Base-by-base conservation (phyloP, 2,797 vertebrate species). In the Lophius americanus region DNA sequence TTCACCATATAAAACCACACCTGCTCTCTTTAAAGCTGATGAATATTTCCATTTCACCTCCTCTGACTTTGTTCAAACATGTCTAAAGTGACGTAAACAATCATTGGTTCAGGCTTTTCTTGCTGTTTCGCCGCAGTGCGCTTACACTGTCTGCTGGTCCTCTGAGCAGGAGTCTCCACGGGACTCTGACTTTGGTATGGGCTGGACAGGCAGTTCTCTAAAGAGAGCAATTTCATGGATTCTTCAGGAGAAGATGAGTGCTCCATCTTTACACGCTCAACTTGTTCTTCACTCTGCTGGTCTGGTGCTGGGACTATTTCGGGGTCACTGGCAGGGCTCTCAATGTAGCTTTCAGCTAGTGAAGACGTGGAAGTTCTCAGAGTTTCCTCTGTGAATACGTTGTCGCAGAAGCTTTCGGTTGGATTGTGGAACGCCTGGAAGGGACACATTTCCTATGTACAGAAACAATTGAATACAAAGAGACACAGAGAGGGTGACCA, bases 41-140 rank as follows among this genome's bases (percentile, higher is more conserved):
- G 46, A 44, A 44, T 11, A 44, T 44, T 66, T 58, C 7, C 4
- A 11, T 4, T 48, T 37, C 57, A 73, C 14, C 52, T 64, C 3
- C 11, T 37, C 54, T 77, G 55, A 14, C 39, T 48, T 51, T 85
- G 75, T 58, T 85, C 54, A 51, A 86, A 88, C 83, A 88, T 85
- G 61, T 87, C 81, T 68, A 92, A 32, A 39, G 89, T 89, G 2
- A 93, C 75, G 3, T 93, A 93, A 9, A 89, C 53, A 4, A 74
- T 76, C n/a, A 70, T 4, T 0, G 47, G 60, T 5, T 14, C 0
- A 2, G 35, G 37, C 11, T 57, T 78, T 43, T 81, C 71, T 5
- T 66, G 64, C 51, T 72, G 61, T 44, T 76, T 78, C 0, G 6
- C 11, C 11, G 60, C 4, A 3, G 46, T 6, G 0, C 0, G 32